phyloP scores from a whole-genome alignment of 2,797 vertebrate genomes.

The Sebastes jordani region DNA sequence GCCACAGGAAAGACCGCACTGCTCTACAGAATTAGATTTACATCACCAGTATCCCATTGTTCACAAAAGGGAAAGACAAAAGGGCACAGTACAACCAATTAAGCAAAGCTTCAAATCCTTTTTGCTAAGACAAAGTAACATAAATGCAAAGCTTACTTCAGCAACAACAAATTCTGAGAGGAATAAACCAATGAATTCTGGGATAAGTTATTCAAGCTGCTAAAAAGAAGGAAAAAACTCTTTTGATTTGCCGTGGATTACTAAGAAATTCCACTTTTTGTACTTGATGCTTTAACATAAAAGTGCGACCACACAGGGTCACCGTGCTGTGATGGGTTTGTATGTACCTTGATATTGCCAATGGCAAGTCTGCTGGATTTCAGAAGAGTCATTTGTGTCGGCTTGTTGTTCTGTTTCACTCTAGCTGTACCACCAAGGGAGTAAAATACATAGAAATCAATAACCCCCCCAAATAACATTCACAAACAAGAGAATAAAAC shows the following conservation, averaged over 20 bases:
- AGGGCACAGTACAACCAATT: constrained; percentile 76
- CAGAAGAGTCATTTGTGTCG: constrained; percentile 52
- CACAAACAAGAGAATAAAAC: constrained; percentile 55
- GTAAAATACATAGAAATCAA: constrained; percentile 69
- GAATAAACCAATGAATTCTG: constrained; percentile 44
- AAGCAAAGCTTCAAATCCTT: constrained; percentile 67
- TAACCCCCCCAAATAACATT: constrained; percentile 54
- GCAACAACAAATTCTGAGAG: constrained; percentile 42
- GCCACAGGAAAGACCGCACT: constrained; percentile 58
- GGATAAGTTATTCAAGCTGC: constrained; percentile 53
- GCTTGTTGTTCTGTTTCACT: constrained; percentile 42
- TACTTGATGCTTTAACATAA: constrained; percentile 31
- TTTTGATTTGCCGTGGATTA: constrained; percentile 52
- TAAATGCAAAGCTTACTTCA: constrained; percentile 45
- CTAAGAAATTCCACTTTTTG: constrained; percentile 23
- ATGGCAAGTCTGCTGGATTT: constrained; percentile 41
- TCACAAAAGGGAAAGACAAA: constrained; percentile 68
- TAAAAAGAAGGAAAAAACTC: constrained; percentile 1
- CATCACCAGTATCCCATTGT: constrained; percentile 61
- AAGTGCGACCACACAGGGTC: constrained; percentile 24
- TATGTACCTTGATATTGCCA: constrained; percentile 25
- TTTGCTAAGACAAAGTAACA: constrained; percentile 38
- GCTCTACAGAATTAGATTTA: constrained; percentile 67
- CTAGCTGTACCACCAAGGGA: constrained; percentile 37
- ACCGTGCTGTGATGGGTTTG: constrained; percentile 32